Conservation (phyloP, 2,797 vertebrate genomes). For the Falco concolor region DNA sequence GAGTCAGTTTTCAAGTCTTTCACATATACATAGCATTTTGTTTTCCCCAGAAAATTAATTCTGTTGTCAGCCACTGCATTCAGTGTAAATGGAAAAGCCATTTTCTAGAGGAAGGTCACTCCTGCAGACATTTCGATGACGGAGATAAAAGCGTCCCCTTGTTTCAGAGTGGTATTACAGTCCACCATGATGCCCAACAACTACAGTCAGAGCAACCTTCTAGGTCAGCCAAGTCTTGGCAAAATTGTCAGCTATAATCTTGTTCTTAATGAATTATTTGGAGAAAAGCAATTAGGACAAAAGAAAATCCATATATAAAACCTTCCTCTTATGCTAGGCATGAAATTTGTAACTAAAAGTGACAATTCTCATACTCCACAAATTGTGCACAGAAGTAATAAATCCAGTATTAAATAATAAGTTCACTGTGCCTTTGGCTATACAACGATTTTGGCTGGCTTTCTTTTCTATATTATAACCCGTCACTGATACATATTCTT, state of each 20-base stretch:
- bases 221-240: background rate
- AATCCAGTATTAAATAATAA: conserved; percentile 40
- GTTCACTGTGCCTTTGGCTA: background rate
- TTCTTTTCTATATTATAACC: background rate
- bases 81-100: background rate
- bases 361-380: background rate
- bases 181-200: background rate
- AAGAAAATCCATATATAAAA: background rate
- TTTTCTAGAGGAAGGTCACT: background rate
- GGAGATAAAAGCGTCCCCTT: background rate
- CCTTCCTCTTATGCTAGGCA: background rate
- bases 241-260: background rate
- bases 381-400: conserved; percentile 28
- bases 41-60: background rate
- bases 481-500: background rate
- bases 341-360: background rate
- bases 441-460: background rate
- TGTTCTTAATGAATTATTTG: background rate
- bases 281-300: background rate
- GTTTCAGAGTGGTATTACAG: background rate
- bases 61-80: background rate
- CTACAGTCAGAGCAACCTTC: background rate
- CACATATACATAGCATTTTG: background rate
- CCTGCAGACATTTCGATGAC: background rate
- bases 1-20: background rate